Base-by-base conservation (phyloP, 2,888 invertebrate genomes). In the Drosophila fulvimacula region DNA sequence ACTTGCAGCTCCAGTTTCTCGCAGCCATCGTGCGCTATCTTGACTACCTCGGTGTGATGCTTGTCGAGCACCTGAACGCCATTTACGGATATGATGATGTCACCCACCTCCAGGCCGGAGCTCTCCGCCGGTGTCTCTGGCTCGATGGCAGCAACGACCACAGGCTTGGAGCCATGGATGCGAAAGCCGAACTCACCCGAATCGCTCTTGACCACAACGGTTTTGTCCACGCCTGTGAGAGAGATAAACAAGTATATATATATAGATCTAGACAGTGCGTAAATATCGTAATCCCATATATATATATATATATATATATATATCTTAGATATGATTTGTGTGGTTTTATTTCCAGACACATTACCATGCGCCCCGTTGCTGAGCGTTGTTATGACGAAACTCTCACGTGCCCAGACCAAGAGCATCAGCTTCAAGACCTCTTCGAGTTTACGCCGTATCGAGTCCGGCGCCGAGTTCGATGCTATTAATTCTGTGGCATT, bases 91-190 rank as follows among this genome's bases (percentile, higher is more conserved):
- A 98, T 95, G 46, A 98, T 96, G 72, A 98, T 98, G 91, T 98
- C 98, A 32, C 98, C 98, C 48, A 98, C 97, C 93, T 97, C 97
- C 58, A 98, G 93, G 0, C 98, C 98, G 5, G 97, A 97, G 61
- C 95, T 95, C 92, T 98, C 98, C 0, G 98, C 98, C 0, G 98
- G 97, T 1, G 98, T 98, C 79, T 97, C 97, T 38, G 97, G 96
- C 93, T 98, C 98, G 79, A 98, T 98, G 21, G 97, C 97, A 5
- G 98, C 98, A 32, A 98, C 98, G 15, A 98, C 97, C n/a, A 98
- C 98, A 1, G 98, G 98, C 89, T 97, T 97, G 66, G 97, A 97
- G 30, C 98, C 98, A 87, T 98, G 97, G 90, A 99, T 98, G 70
- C 98, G 95, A 92, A 99, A 98, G 15, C 98, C 98, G 91, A 98